These are phyloP conservation scores for Chrysomela aeneicollis DNA, from an alignment of 2,888 invertebrate genomes.

Conservation along the genomic window DNA sequence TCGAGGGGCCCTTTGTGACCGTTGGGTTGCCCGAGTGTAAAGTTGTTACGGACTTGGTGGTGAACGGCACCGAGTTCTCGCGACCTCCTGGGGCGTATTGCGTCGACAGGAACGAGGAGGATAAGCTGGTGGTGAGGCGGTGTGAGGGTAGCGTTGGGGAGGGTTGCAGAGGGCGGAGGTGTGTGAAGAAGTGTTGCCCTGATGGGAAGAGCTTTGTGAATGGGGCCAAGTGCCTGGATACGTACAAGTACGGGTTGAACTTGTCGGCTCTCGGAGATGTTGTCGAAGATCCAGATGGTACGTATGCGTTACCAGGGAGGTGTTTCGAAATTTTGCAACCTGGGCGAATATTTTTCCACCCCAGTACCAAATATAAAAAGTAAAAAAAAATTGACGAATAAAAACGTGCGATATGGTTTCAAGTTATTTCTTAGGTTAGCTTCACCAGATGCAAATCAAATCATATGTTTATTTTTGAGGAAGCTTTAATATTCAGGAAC, in stretches of 20 bases:
- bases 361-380: too few species aligned
- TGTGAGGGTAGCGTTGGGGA: constrained; percentile 44
- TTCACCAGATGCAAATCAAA: too few species aligned
- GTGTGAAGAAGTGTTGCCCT: constrained; percentile 66
- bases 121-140: constrained; percentile 43
- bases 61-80: constrained; percentile 11
- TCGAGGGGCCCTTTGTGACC: constrained; percentile 42
- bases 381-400: too few species aligned
- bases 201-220: constrained; percentile 63
- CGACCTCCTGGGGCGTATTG: constrained; percentile 38
- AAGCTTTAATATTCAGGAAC: too few species aligned
- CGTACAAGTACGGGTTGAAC: constrained; percentile 49
- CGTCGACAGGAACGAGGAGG: constrained; percentile 42
- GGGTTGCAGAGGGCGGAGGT: constrained; percentile 49
- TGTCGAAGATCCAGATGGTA: constrained; percentile 47
- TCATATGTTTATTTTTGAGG: too few species aligned
- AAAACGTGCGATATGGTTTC: too few species aligned
- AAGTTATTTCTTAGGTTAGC: too few species aligned
- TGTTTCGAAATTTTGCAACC: too few species aligned
- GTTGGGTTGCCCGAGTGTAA: constrained; percentile 48
- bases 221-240: constrained; percentile 46
- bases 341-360: too few species aligned
- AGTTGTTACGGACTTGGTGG: constrained; percentile 42
- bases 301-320: constrained; percentile 22
- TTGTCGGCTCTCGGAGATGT: constrained; percentile 35